Base-by-base conservation (phyloP, 1,140 invertebrate genomes). In the Brachionus rubens region DNA sequence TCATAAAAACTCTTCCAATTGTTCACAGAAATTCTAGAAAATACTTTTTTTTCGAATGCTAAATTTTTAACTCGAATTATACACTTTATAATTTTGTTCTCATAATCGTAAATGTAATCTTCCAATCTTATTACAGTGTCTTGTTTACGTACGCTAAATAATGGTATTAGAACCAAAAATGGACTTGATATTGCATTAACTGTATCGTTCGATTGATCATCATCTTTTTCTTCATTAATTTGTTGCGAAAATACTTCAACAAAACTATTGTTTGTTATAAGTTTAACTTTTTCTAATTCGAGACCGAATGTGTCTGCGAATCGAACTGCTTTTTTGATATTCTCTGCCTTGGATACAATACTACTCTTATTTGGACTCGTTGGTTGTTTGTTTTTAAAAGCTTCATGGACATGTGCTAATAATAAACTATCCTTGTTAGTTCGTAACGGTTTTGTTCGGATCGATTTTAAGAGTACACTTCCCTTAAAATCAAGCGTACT, bases 271-370 rank as follows among this genome's bases (percentile, higher is more conserved):
- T 54, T 72, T 33, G 68, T 26, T 24, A 72, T 50, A 5, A 50
- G 40, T 28, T 54, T 48, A 14, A 72, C 68, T 72, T 72, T 72
- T 72, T 72, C 68, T 21, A 72, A 41, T 21, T 72, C 68, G 0
- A 72, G 46, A 6, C 68, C 68, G 50, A 72, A 72, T 14, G 68
- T 40, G 28, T 72, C 68, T 19, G 68, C 68, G n/a, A 72, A 72
- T 10, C 68, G 43, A 6, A 72, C 68, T 16, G 36, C 36, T 41
- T 72, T 72, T 50, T 54, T 48, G 2, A 10, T 33, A 9, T 16
- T 72, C 3, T 14, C n/a, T 24, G 68, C 28, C 14, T 21, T 36
- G 14, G 40, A 26, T 21, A 65, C n/a, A 43, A 65, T 65, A 28
- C 24, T 65, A 10, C 26, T 65, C 19, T 65, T 36, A 24, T 19